Base-by-base conservation (phyloP, 1,140 invertebrate species). In the Brachionus angularis region DNA sequence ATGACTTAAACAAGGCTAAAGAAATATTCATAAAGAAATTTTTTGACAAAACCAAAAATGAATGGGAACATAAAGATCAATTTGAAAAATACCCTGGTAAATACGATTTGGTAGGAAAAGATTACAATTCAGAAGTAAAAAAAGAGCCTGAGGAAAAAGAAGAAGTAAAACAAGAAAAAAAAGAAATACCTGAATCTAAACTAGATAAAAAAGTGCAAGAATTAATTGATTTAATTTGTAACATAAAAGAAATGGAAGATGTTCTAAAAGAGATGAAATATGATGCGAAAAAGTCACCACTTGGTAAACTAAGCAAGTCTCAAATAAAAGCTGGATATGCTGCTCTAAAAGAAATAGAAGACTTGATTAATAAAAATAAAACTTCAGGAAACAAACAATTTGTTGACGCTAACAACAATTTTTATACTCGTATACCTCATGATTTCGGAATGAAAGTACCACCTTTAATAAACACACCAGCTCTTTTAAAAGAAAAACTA, bases 211-310 rank as follows among this genome's bases (percentile, higher is more conserved):
- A 88, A 0, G 85, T 97, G 2, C 91, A 96, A 79, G 85, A 89
- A 53, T 79, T 98, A 0, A 86, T 98, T 1, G 84, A 85, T 72
- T 83, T 91, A 49, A 89, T 98, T 61, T 98, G 98, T 80, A 90
- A 98, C 81, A 85, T 96, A 1, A 85, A 91, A 50, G 83, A 83
- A 12, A 97, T 98, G 93, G 93, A 94, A 75, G 87, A 88, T 79
- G 87, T 90, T 4, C 88, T 98, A 86, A 76, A 90, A 74, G 93
- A 97, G 79, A 96, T 95, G 85, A 92, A 89, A 86, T 85, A 97
- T 74, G 94, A 98, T 82, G 85, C 91, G 73, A 91, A 94, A 58
- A 96, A 96, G 82, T 95, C 97, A 93, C 95, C 95, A 0, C 82
- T 98, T 1, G 95, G 94, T 46, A 98, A 98, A 83, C 78, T 98